These are phyloP conservation scores for Euphonia xanthogaster DNA, from an alignment of 2,797 vertebrate genomes.

Conservation along the genomic window DNA sequence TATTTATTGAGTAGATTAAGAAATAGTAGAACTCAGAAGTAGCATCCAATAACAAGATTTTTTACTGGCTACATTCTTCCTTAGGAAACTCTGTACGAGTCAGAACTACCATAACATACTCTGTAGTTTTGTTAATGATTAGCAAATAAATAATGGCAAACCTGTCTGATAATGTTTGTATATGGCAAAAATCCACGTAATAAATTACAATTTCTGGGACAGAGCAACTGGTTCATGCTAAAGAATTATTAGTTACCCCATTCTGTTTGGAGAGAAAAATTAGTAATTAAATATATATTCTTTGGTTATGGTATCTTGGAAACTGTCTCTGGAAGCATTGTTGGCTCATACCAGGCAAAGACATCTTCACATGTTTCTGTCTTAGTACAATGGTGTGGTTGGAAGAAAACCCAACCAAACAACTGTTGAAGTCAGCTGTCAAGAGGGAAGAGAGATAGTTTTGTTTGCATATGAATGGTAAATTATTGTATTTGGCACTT, in stretches of 20 bases:
- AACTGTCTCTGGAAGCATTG: background rate
- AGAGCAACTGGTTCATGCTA: background rate
- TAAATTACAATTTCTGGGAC: background rate
- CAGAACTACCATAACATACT: background rate
- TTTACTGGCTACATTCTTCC: background rate
- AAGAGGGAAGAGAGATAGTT: background rate
- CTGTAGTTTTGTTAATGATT: background rate
- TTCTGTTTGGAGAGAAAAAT: background rate
- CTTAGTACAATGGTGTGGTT: background rate
- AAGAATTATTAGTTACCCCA: background rate
- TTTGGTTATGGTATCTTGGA: background rate
- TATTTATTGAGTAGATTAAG: background rate
- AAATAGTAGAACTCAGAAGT: background rate
- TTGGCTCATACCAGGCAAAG: background rate
- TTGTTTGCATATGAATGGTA: background rate
- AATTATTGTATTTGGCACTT: background rate
- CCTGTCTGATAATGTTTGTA: background rate
- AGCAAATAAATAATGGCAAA: background rate
- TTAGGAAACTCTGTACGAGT: background rate
- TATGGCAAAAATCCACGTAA: background rate
- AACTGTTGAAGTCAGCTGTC: background rate
- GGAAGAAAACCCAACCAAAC: background rate
- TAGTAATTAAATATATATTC: background rate
- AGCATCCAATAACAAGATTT: background rate
- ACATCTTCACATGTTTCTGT: background rate